These are phyloP conservation scores for Heterocephalus glaber DNA, from an alignment of 2,113 vertebrate species.

Conservation along the genomic window DNA sequence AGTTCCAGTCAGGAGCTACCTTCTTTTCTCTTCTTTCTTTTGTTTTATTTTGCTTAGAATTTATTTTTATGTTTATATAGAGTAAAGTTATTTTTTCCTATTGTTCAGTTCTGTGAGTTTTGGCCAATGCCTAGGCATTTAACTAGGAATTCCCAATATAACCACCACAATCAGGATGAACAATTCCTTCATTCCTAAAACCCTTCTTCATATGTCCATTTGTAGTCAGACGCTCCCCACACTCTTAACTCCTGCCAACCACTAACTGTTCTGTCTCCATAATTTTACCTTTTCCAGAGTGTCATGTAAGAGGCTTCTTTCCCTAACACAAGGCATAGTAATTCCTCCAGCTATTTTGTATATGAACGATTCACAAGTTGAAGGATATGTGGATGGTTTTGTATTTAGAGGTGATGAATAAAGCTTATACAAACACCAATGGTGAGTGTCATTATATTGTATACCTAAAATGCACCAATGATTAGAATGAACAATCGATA, in stretches of 20 bases:
- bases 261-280: not conserved
- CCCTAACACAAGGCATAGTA: not conserved
- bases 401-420: not conserved
- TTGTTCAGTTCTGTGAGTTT: not conserved
- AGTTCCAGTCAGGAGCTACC: not conserved
- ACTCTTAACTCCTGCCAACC: not conserved
- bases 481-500: no score
- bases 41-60: not conserved
- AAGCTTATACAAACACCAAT: no score
- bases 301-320: not conserved
- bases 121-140: not conserved
- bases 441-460: no score
- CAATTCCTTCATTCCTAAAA: not conserved
- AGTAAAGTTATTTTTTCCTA: slow-evolving; percentile 41
- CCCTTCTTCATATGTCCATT: not conserved
- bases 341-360: not conserved
- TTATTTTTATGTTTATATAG: slow-evolving; percentile 27
- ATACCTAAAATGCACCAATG: no score
- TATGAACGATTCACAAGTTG: not conserved
- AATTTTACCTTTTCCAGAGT: not conserved
- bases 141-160: not conserved
- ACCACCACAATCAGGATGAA: not conserved
- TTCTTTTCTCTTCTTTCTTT: not conserved
- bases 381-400: not conserved
- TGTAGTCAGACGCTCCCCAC: not conserved